Evolutionary conservation across 1,140 invertebrate genomes (phyloP).

Genomic region (Platyura marginata): DNA sequence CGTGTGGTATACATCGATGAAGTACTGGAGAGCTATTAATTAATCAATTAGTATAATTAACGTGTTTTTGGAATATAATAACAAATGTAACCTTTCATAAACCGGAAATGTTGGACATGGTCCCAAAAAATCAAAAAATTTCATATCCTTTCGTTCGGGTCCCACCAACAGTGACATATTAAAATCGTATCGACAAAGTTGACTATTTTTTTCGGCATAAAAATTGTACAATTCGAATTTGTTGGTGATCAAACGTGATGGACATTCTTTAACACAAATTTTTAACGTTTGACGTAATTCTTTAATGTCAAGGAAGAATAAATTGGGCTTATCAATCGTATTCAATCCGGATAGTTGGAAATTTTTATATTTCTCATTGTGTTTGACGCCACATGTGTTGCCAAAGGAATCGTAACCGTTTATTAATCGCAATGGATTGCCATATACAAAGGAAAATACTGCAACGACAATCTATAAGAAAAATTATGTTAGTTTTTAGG

Average conservation of each 20-base stretch:
- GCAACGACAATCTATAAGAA: conserved; percentile 58
- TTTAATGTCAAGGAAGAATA: conserved; percentile 69
- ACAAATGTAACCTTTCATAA: conserved; percentile 33
- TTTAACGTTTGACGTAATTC: conserved; percentile 59
- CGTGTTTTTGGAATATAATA: neutral
- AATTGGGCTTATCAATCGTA: conserved; percentile 57
- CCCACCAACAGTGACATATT: conserved; percentile 29
- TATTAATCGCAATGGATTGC: conserved; percentile 68
- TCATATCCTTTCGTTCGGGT: conserved; percentile 13
- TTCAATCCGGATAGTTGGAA: conserved; percentile 61
- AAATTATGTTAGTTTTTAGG: conserved; percentile 7
- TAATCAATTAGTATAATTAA: conserved; percentile 1
- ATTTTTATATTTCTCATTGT: conserved; percentile 52
- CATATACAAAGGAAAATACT: conserved; percentile 74
- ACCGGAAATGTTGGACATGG: conserved; percentile 55
- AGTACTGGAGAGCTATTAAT: conserved; percentile 46
- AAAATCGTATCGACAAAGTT: conserved; percentile 55
- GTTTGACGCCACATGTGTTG: conserved; percentile 79
- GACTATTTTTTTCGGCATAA: conserved; percentile 48
- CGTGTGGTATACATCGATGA: conserved; percentile 70
- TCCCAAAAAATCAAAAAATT: conserved; percentile 37
- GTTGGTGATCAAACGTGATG: conserved; percentile 39
- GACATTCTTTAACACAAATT: conserved; percentile 81
- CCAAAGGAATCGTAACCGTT: conserved; percentile 92
- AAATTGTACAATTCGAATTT: conserved; percentile 55